phyloP scores from a whole-genome alignment of 64 coral and sea anemone species.

The Montipora foliosa region DNA sequence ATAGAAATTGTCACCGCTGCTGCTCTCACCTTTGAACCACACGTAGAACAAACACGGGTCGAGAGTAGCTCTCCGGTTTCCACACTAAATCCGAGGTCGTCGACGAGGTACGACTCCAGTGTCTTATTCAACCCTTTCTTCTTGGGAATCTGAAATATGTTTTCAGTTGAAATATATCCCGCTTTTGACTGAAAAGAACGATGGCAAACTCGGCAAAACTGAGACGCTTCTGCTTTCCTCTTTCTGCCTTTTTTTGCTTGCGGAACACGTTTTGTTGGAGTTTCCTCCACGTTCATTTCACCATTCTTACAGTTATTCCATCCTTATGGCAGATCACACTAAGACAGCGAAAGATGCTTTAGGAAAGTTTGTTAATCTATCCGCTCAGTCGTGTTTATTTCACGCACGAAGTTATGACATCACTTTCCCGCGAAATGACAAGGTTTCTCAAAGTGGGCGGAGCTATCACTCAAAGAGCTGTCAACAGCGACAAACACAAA shows the following conservation, averaged over 20 bases:
- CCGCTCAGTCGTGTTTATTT: too few species aligned
- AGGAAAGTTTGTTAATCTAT: too few species aligned
- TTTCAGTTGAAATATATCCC: not conserved
- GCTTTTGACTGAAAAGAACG: not conserved
- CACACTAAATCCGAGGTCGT: not conserved
- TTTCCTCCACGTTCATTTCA: not conserved
- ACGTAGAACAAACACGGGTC: not conserved
- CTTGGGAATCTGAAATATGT: not conserved
- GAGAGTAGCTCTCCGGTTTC: not conserved
- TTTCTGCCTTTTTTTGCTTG: not conserved
- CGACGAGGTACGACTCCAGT: not conserved
- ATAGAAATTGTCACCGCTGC: not conserved
- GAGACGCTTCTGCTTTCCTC: not conserved
- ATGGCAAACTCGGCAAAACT: not conserved
- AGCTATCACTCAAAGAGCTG: too few species aligned
- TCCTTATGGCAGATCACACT: too few species aligned
- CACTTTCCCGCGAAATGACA: too few species aligned
- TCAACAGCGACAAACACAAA: too few species aligned
- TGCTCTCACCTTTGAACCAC: not conserved
- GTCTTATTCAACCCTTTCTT: not conserved
- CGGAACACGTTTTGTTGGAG: not conserved
- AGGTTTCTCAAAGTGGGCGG: too few species aligned
- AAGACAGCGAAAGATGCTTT: too few species aligned
- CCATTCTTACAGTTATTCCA: not conserved
- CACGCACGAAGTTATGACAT: too few species aligned